These are phyloP conservation scores for Rhea pennata DNA, from an alignment of 2,113 vertebrate genomes.

Conservation along the genomic window DNA sequence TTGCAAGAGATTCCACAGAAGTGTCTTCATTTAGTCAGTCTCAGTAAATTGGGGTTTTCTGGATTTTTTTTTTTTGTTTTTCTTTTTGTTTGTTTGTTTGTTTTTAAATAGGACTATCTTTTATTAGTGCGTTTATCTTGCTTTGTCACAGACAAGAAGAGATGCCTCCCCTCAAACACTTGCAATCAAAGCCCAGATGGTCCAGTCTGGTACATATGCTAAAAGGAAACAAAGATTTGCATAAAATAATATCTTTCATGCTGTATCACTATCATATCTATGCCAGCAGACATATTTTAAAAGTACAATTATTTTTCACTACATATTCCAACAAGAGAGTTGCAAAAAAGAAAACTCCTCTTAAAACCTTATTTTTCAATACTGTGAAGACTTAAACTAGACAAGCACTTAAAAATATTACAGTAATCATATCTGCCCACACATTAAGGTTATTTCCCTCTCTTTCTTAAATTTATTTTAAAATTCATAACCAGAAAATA, in stretches of 20 bases:
- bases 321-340: background rate
- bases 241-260: background rate
- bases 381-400: background rate
- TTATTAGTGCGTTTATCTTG: background rate
- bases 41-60: background rate
- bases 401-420: background rate
- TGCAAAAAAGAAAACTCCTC: background rate
- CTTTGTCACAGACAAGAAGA: background rate
- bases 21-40: background rate
- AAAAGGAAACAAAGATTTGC: background rate
- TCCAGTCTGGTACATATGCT: background rate
- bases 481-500: background rate
- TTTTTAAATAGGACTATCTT: background rate
- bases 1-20: background rate
- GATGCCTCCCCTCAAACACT: background rate
- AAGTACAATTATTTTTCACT: background rate
- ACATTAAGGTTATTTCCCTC: background rate
- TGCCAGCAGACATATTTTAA: background rate
- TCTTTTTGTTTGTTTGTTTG: too few relatives aligned
- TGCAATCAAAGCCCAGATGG: background rate
- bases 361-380: background rate
- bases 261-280: background rate
- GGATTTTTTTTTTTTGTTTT: background rate
- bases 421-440: background rate
- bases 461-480: background rate